Conservation (phyloP, 2,113 vertebrate species). For the Atlantisia rogersi region DNA sequence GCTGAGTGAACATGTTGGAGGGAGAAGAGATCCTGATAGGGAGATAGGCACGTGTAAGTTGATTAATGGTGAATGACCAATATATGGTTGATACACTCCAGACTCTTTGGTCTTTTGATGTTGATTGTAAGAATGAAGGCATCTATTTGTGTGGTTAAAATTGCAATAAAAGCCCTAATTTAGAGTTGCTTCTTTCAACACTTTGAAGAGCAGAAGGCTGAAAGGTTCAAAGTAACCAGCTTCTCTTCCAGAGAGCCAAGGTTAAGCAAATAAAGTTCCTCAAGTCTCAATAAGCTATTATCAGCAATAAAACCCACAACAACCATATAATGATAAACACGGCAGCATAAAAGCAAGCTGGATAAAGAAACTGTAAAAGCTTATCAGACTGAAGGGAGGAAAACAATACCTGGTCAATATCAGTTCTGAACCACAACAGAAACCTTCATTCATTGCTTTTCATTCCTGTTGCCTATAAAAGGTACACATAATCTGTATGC, state of each 20-base stretch:
- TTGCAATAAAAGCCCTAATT: slow-evolving; percentile 60
- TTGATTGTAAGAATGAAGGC: slow-evolving; percentile 29
- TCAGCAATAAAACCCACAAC: slow-evolving; percentile 37
- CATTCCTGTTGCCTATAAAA: not conserved
- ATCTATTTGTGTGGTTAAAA: slow-evolving; percentile 59
- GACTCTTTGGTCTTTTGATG: slow-evolving; percentile 56
- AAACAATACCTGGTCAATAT: slow-evolving; percentile 1
- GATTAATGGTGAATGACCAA: slow-evolving; percentile 35
- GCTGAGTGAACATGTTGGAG: not conserved
- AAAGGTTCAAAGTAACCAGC: slow-evolving; percentile 63
- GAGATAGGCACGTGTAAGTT: not conserved
- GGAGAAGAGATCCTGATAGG: not conserved
- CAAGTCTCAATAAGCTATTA: slow-evolving; percentile 53
- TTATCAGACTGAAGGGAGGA: not conserved
- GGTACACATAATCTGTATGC: not conserved
- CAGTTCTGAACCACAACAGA: not conserved
- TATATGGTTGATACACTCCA: slow-evolving; percentile 40
- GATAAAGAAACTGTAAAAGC: slow-evolving; percentile 24
- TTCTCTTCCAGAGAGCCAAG: slow-evolving; percentile 57
- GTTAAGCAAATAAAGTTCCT: slow-evolving; percentile 71
- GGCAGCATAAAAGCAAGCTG: slow-evolving; percentile 36
- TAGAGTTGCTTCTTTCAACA: slow-evolving; percentile 47
- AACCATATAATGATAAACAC: slow-evolving; percentile 49
- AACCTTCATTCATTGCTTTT: not conserved
- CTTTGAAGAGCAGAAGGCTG: slow-evolving; percentile 39